These are phyloP conservation scores for Lepetodrilus schrolli DNA, from an alignment of 2,888 invertebrate species.

Conservation along the genomic window DNA sequence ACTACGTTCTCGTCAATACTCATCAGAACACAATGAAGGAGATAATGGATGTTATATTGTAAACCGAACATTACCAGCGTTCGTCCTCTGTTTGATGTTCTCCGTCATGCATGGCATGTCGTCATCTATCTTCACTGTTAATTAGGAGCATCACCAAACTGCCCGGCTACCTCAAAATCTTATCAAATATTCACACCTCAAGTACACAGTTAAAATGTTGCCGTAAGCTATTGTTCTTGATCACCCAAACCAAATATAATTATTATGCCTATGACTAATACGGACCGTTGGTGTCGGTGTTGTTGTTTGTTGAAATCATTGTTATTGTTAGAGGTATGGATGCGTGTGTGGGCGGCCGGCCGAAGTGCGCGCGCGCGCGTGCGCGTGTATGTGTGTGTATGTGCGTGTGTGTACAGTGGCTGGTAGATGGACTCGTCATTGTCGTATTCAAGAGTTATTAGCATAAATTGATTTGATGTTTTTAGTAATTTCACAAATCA, in stretches of 20 bases:
- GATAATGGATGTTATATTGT: not conserved
- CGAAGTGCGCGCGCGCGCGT: no score
- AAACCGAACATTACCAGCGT: not conserved
- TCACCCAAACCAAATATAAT: not conserved
- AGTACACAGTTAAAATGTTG: not conserved
- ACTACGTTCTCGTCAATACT: not conserved
- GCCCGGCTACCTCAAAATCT: not conserved
- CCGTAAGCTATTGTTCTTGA: not conserved
- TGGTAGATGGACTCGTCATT: no score
- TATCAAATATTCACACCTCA: constrained; percentile 24
- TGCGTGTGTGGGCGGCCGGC: no score
- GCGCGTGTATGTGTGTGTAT: no score
- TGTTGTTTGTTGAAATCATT: no score
- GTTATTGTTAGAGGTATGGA: no score
- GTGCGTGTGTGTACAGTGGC: no score
- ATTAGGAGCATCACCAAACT: not conserved
- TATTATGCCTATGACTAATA: not conserved
- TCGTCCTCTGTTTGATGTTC: not conserved
- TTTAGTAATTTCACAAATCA: no score
- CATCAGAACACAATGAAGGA: not conserved
- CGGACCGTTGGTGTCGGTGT: no score
- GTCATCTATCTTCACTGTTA: constrained; percentile 5
- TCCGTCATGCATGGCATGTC: not conserved
- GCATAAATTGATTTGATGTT: no score
- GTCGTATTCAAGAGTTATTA: no score